phyloP scores from a whole-genome alignment of 2,888 invertebrate species.

The Willowsia nigromaculata region DNA sequence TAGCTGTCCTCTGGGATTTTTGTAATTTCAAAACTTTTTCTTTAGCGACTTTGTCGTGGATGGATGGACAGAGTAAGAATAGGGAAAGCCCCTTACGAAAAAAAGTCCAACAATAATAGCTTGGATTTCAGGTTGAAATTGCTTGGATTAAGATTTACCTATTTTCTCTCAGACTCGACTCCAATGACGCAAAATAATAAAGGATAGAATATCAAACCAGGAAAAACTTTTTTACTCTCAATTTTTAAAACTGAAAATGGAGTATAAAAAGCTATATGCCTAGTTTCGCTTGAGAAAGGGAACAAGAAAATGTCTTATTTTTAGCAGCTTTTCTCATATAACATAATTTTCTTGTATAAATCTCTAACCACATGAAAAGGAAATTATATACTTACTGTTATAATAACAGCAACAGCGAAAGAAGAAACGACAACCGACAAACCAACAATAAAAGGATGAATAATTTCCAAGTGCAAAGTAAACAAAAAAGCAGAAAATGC shows the following conservation, averaged over 20 bases:
- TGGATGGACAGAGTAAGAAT: neutral
- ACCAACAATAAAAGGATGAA: slow-evolving; percentile 35
- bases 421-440: neutral
- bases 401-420: neutral
- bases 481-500: slow-evolving; percentile 41
- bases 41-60: neutral
- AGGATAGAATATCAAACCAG: neutral
- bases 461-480: slow-evolving; percentile 48
- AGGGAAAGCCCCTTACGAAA: neutral
- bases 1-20: slow-evolving; percentile 14
- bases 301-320: too few relatives aligned
- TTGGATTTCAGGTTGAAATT: neutral
- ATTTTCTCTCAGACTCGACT: neutral
- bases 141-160: slow-evolving; percentile 40
- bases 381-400: neutral
- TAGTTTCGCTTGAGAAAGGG: too few relatives aligned
- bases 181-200: slow-evolving; percentile 1
- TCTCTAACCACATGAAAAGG: neutral
- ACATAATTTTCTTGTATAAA: too few relatives aligned
- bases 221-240: neutral
- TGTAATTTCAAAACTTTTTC: slow-evolving; percentile 29
- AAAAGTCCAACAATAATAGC: neutral
- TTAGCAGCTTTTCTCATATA: too few relatives aligned
- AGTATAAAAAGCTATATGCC: too few relatives aligned
- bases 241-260: slow-evolving; percentile 35